These are phyloP conservation scores for Heterohyrax brucei DNA, from an alignment of 2,797 vertebrate species.

Conservation along the genomic window DNA sequence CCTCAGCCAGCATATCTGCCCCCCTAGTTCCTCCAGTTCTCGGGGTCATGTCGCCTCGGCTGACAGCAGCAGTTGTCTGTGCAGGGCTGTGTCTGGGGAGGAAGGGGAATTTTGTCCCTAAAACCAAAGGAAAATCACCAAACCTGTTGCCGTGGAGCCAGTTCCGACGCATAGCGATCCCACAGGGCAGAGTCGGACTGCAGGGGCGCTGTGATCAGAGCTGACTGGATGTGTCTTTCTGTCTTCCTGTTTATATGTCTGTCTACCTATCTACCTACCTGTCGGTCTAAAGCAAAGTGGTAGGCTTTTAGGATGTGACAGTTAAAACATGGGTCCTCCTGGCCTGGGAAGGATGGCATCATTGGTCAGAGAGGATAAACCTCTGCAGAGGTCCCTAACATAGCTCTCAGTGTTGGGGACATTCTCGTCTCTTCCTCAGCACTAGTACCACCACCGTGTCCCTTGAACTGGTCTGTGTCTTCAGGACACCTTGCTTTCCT, in stretches of 20 bases:
- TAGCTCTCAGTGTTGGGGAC: too few species aligned
- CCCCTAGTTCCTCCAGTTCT: too few species aligned
- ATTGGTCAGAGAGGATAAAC: too few species aligned
- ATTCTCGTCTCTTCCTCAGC: background rate
- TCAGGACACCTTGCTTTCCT: background rate
- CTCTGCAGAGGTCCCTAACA: rapidly evolving
- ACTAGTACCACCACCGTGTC: background rate
- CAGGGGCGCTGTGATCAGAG: too few species aligned
- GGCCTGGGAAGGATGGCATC: background rate
- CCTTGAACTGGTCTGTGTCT: background rate
- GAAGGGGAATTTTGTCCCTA: background rate
- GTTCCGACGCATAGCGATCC: too few species aligned
- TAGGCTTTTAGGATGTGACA: rapidly evolving
- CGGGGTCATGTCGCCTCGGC: too few species aligned
- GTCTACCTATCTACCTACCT: background rate
- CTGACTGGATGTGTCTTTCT: too few species aligned
- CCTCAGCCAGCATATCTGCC: too few species aligned
- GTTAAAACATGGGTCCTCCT: rapidly evolving
- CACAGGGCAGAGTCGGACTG: too few species aligned
- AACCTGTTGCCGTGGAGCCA: too few species aligned
- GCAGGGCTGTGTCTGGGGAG: background rate
- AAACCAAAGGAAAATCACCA: too few species aligned
- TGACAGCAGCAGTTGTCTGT: background rate
- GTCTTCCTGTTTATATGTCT: background rate
- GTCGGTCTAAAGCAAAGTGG: background rate